A percentile compares a stretch with the other conserved stretches of the same genome.
These are phyloP conservation scores for Etheostoma perlongum DNA, from an alignment of 2,797 vertebrate genomes.

Conservation along the genomic window DNA sequence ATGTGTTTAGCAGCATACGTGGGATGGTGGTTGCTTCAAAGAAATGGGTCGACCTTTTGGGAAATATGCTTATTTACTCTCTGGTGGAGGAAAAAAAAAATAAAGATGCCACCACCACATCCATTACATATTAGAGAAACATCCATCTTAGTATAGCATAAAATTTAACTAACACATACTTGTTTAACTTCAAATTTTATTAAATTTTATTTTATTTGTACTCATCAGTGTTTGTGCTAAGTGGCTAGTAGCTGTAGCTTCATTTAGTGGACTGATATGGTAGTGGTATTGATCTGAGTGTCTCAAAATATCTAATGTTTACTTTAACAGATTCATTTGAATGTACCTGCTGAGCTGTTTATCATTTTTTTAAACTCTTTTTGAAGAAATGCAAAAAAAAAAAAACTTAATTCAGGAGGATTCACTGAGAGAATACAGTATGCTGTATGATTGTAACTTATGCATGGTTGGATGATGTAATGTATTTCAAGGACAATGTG, in stretches of 20 bases:
- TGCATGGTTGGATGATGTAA: background rate
- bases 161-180: background rate
- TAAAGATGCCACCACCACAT: background rate
- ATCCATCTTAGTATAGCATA: background rate
- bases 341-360: background rate
- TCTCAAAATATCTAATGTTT: background rate
- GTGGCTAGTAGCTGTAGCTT: background rate
- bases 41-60: background rate
- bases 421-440: too few relatives aligned
- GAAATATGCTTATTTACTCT: background rate
- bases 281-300: background rate
- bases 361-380: background rate
- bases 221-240: background rate
- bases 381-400: background rate
- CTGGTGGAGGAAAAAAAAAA: background rate
- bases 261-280: too few relatives aligned
- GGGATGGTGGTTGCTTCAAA: background rate
- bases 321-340: background rate
- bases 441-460: constrained; percentile 40
- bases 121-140: too few relatives aligned
- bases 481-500: background rate
- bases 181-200: too few relatives aligned
- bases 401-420: background rate
- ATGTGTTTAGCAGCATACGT: too few relatives aligned
- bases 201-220: too few relatives aligned